phyloP scores from a whole-genome alignment of 2,113 vertebrate genomes.

The Cichladusa arquata region DNA sequence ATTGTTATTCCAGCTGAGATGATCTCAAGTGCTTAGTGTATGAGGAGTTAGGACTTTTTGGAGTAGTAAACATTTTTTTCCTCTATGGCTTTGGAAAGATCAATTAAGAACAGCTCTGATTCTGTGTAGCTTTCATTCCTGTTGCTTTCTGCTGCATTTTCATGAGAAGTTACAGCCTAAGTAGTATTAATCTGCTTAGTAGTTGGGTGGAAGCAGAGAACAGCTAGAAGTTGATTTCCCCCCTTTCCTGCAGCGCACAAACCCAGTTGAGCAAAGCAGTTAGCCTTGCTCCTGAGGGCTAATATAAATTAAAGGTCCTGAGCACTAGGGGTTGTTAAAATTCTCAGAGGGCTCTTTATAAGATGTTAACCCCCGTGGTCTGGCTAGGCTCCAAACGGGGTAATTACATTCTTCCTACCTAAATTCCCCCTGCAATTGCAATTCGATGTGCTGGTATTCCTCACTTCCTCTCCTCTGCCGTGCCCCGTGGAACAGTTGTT shows the following conservation, averaged over 20 bases:
- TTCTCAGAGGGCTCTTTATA: constrained; percentile 65
- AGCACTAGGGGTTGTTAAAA: constrained; percentile 53
- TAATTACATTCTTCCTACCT: constrained; percentile 75
- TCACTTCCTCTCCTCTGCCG: constrained; percentile 59
- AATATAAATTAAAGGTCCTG: constrained; percentile 48
- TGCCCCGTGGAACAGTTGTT: constrained; percentile 65
- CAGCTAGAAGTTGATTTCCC: neutral
- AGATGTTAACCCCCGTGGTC: constrained; percentile 54
- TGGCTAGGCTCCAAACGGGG: constrained; percentile 63
- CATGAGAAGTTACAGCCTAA: neutral
- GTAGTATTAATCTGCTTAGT: neutral
- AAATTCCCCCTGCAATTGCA: constrained; percentile 71
- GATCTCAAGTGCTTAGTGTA: neutral
- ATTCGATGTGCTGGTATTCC: constrained; percentile 72
- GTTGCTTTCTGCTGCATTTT: neutral
- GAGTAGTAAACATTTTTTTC: neutral
- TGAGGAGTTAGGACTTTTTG: neutral
- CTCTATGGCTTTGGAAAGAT: neutral
- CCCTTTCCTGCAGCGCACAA: neutral
- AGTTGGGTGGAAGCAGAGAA: constrained; percentile 10
- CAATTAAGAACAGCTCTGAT: neutral
- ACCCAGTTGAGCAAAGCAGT: constrained; percentile 22
- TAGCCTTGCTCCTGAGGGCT: constrained; percentile 32
- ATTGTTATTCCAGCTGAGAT: neutral
- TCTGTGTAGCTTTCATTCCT: neutral